These are phyloP conservation scores for Chloroceryle amazona DNA, from an alignment of 2,797 vertebrate species.

Conservation along the genomic window DNA sequence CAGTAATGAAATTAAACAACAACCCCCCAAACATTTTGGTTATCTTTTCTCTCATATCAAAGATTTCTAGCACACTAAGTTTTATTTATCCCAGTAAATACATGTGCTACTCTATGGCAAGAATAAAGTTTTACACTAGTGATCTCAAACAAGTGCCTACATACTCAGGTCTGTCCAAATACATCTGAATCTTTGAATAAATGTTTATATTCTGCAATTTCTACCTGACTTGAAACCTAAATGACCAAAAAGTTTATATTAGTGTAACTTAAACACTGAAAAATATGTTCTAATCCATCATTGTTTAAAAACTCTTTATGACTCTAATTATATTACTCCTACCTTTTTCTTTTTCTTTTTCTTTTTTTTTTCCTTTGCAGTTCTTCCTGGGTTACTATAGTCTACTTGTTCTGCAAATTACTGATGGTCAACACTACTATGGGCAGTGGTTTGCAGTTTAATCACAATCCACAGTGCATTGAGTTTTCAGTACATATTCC, in stretches of 20 bases:
- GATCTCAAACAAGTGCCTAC: background rate
- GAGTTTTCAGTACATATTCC: background rate
- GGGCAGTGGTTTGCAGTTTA: background rate
- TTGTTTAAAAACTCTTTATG: background rate
- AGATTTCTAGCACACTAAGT: background rate
- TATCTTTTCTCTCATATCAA: background rate
- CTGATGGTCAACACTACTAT: background rate
- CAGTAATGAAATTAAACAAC: background rate
- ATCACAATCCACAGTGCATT: background rate
- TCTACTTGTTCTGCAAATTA: background rate
- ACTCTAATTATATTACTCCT: background rate
- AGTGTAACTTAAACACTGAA: background rate
- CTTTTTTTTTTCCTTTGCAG: background rate
- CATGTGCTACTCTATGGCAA: background rate
- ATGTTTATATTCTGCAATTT: background rate
- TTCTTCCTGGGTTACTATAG: background rate
- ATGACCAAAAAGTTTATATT: background rate
- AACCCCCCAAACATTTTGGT: accelerated
- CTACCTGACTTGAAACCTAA: background rate
- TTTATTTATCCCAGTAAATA: background rate
- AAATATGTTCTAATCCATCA: background rate
- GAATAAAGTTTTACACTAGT: background rate
- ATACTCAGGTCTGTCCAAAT: background rate
- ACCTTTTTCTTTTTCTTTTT: background rate
- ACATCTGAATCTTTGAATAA: background rate